These are phyloP conservation scores for Periphyllus acericola DNA, from an alignment of 2,888 invertebrate genomes.

Conservation along the genomic window DNA sequence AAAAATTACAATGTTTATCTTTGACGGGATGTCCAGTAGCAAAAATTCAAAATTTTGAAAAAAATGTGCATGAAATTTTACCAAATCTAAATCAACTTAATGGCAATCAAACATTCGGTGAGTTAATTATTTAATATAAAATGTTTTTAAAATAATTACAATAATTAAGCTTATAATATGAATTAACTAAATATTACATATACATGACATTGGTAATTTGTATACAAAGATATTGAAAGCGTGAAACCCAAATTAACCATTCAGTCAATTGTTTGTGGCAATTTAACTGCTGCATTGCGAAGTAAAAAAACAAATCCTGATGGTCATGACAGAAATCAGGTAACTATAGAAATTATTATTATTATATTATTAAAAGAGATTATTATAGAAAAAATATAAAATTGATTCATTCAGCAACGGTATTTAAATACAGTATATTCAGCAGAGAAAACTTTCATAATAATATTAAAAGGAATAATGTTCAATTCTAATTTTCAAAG, in stretches of 20 bases:
- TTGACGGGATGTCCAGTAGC: constrained; percentile 69
- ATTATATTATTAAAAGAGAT: too few species aligned
- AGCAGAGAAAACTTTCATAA: background rate
- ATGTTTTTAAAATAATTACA: background rate
- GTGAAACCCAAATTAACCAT: constrained; percentile 30
- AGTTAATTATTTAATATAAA: background rate
- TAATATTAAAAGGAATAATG: background rate
- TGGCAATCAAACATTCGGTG: constrained; percentile 44
- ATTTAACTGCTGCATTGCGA: constrained; percentile 52
- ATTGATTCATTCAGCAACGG: background rate
- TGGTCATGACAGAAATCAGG: constrained; percentile 16
- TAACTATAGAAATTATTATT: too few species aligned
- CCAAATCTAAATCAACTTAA: constrained; percentile 46
- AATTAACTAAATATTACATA: background rate
- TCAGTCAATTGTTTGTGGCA: constrained; percentile 50
- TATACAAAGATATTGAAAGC: constrained; percentile 20
- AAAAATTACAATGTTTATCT: constrained; percentile 66
- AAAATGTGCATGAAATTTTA: constrained; percentile 30
- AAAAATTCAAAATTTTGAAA: constrained; percentile 63
- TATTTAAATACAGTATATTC: background rate
- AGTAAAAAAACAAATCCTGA: constrained; percentile 32
- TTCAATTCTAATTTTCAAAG: too few species aligned
- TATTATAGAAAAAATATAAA: background rate
- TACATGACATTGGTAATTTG: background rate
- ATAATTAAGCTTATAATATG: background rate